Evolutionary conservation across 2,113 vertebrate species (phyloP).

Genomic region (Pantherophis guttatus): DNA sequence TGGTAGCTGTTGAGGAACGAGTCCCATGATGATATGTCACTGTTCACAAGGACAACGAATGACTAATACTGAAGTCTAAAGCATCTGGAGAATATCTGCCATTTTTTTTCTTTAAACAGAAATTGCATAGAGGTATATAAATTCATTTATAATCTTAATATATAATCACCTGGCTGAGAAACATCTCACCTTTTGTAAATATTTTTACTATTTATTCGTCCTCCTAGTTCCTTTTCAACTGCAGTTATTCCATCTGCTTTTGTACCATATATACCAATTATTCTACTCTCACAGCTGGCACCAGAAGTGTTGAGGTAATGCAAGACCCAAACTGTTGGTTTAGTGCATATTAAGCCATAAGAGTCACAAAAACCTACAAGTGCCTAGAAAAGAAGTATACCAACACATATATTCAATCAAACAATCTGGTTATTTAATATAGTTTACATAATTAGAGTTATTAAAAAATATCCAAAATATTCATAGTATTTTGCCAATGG

Average conservation of each 20-base stretch:
- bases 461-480: slow-evolving; percentile 3
- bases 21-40: not conserved
- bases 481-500: not conserved
- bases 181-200: slow-evolving; percentile 72
- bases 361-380: slow-evolving; percentile 73
- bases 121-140: not conserved
- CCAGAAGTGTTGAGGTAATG: slow-evolving; percentile 73
- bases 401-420: not conserved
- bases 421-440: not conserved
- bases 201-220: slow-evolving; percentile 68
- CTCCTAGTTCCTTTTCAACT: slow-evolving; percentile 67
- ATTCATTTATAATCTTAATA: not conserved
- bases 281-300: slow-evolving; percentile 73
- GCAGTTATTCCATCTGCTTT: slow-evolving; percentile 69
- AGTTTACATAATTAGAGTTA: not conserved
- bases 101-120: not conserved
- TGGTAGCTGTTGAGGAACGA: not conserved
- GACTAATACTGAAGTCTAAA: not conserved
- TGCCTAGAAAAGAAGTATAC: slow-evolving; percentile 54
- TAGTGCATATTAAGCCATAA: slow-evolving; percentile 69
- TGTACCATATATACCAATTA: slow-evolving; percentile 71
- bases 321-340: slow-evolving; percentile 74
- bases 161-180: not conserved
- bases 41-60: not conserved
- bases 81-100: not conserved